A percentile compares a stretch with the other conserved stretches of the same genome.
These are phyloP conservation scores for Phalacrocorax carbo DNA, from an alignment of 2,113 vertebrate species.

Conservation along the genomic window DNA sequence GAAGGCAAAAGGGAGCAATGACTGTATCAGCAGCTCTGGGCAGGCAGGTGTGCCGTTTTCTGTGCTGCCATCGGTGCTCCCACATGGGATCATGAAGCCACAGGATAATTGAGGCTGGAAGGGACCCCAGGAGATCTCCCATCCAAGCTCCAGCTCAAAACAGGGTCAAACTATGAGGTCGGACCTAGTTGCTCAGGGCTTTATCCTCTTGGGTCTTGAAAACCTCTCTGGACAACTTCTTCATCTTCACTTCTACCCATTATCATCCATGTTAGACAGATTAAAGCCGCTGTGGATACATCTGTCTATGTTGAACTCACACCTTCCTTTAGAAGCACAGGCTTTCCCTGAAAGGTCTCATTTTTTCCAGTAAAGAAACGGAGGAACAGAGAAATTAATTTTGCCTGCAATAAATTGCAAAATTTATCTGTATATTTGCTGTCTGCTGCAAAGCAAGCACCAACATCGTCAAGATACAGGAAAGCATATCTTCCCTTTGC, in stretches of 20 bases:
- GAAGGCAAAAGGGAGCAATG: not conserved
- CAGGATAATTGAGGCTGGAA: not conserved
- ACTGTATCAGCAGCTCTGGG: not conserved
- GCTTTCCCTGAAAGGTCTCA: not conserved
- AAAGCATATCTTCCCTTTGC: not conserved
- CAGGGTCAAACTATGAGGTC: not conserved
- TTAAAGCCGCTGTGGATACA: not conserved
- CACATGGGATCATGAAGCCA: not conserved
- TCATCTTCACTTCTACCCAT: not conserved
- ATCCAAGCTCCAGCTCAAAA: not conserved
- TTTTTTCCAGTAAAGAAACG: not conserved
- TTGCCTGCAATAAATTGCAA: not conserved
- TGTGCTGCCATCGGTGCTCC: not conserved
- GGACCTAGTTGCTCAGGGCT: not conserved
- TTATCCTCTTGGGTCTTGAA: not conserved
- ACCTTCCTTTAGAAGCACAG: not conserved
- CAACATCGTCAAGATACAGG: not conserved
- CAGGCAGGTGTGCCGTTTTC: not conserved
- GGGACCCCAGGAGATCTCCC: not conserved
- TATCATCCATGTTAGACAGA: not conserved
- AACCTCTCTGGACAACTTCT: not conserved
- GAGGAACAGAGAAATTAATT: not conserved
- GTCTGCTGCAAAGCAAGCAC: not conserved
- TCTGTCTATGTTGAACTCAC: not conserved
- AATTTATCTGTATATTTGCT: not conserved